These are phyloP conservation scores for Muntiacus reevesi DNA, from an alignment of 2,113 vertebrate species.

Conservation along the genomic window DNA sequence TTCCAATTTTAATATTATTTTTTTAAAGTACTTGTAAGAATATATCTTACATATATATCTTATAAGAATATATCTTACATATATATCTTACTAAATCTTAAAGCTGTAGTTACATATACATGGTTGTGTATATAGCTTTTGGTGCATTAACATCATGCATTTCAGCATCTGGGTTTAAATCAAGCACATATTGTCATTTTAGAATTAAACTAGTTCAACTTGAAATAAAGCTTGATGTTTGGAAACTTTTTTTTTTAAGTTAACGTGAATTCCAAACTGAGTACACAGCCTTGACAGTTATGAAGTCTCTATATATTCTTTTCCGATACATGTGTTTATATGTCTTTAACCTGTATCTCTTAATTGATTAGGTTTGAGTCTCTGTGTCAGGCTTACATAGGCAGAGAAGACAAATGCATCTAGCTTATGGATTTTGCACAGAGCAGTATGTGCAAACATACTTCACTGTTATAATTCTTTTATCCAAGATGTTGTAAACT, in stretches of 20 bases:
- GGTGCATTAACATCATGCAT: neutral
- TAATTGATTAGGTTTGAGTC: neutral
- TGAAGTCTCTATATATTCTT: neutral
- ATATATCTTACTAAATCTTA: neutral
- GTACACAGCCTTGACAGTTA: neutral
- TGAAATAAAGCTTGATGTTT: neutral
- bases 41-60: neutral
- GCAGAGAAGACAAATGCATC: neutral
- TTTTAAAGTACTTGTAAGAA: constrained; percentile 14
- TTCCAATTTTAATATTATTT: constrained; percentile 45
- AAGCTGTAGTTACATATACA: neutral
- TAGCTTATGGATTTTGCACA: neutral
- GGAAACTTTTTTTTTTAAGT: constrained; percentile 33
- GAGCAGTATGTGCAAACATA: neutral
- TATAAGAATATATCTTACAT: neutral
- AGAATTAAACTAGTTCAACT: neutral
- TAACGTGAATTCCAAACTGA: neutral
- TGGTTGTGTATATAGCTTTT: neutral
- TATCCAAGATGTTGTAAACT: neutral
- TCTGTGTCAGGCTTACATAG: neutral
- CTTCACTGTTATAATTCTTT: neutral
- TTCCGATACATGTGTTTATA: neutral
- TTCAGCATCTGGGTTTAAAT: constrained; percentile 2
- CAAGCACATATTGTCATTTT: neutral
- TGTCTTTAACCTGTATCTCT: neutral